Evolutionary conservation across 2,888 invertebrate species (phyloP), one percentile per base, ranked within the genome.

Genomic region (Pristionchus arcanus): DNA sequence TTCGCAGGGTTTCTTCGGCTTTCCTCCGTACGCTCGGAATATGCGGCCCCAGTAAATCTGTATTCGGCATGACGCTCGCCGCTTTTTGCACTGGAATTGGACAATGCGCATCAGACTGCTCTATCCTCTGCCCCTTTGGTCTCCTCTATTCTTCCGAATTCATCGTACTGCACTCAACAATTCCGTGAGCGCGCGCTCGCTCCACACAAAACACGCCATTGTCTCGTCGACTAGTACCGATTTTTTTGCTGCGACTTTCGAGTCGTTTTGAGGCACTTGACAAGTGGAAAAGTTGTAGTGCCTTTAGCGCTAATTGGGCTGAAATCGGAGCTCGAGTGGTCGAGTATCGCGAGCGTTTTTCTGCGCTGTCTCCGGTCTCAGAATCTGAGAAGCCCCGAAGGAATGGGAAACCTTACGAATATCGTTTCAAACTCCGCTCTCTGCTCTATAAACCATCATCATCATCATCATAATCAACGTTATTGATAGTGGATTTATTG

Each of bases 391-490:
- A 81, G 49, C 81, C 81, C 53, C 53, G 9, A 5, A 42, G 31
- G 81, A 49, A 9, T 9, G 16, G 28, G 81, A 81, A 81, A 28
- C 81, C 81, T 49, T 21, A 5, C 16, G 49, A 81, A 81, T 81
- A 81, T 81, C 81, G 81, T 81, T 81, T 81, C 81, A 81, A 81
- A 81, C 49, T 81, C 31, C 37, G 42, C 42, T 49, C 49, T 16
- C 81, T 15, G 25, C 77, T 19, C 42, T n/a, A 28, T 53, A 53
- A 81, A 53, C 81, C 81, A n/a, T 81, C 21, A n/a, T 28, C 81
- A 77, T 37, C 74, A 77, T 25, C 21, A n/a, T 28, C 81, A 77
- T 37, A 42, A 77, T 25, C 42, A 77, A 42, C 77, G 42, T 49
- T 81, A 81, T 81, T 81, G 49, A 53, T 53, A 53, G 37, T 9